A percentile compares a stretch with the other conserved stretches of the same genome.
Evolutionary conservation across 2,888 invertebrate genomes (phyloP).

Genomic region (Meloe dianella): DNA sequence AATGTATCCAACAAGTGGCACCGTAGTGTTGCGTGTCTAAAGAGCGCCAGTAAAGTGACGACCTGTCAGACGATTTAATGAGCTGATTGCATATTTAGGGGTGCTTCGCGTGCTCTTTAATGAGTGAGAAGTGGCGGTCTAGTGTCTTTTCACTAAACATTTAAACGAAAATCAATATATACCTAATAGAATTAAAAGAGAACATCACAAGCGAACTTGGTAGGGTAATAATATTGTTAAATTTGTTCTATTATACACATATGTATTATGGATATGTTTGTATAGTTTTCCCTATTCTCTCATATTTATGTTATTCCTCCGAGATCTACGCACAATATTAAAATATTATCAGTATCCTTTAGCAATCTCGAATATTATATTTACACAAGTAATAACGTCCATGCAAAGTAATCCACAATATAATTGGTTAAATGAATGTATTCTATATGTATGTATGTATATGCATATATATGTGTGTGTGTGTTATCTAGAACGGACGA

Average conservation of each 20-base stretch:
- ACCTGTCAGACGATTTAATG: conserved; percentile 33
- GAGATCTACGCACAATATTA: not conserved
- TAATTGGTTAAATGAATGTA: conserved; percentile 32
- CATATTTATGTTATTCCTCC: not conserved
- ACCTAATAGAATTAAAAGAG: not conserved
- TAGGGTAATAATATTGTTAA: conserved; percentile 1
- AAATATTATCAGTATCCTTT: conserved; percentile 4
- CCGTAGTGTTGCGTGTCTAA: conserved; percentile 31
- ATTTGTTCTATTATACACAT: not conserved
- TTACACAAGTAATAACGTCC: conserved; percentile 24
- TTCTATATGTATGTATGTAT: not conserved
- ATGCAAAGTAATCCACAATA: conserved; percentile 26
- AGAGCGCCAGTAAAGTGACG: conserved; percentile 29
- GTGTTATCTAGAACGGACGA: conserved; percentile 39
- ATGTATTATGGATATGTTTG: not conserved
- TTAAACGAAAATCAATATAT: not conserved
- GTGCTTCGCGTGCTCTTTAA: conserved; percentile 33
- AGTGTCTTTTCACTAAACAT: not conserved
- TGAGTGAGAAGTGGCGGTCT: conserved; percentile 25
- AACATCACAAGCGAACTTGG: not conserved
- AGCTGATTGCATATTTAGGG: conserved; percentile 38
- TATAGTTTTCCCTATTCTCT: not conserved
- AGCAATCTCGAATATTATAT: not conserved
- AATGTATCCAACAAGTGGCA: conserved; percentile 34
- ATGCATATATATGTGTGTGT: conserved; percentile 5